Base-by-base conservation (phyloP, 2,113 vertebrate genomes). In the Maccullochella peelii region DNA sequence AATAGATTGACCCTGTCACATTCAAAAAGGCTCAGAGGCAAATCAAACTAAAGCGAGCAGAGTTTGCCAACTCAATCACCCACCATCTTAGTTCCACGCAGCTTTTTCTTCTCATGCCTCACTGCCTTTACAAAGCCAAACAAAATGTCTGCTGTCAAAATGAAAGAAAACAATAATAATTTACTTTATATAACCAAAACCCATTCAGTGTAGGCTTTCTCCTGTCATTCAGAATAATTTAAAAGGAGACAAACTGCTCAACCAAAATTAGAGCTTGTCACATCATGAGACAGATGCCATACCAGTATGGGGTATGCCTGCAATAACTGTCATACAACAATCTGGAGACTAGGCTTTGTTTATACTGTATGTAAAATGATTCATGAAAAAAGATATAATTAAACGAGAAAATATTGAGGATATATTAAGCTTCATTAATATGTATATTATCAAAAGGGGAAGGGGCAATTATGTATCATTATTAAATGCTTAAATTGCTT, bases 251-350 rank as follows among this genome's bases (percentile, higher is more conserved):
- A 69, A 65, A 76, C 25, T 66, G 38, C 21, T 82, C 47, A 50
- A 49, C 23, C 49, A 42, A 47, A 78, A 75, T 72, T 42, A 72
- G 36, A 81, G 81, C 40, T 33, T 84, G 84, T 84, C 82, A 79
- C 30, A 62, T 76, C 18, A 78, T 36, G 23, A 57, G 33, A 72
- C 70, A 79, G 52, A 57, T 82, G 80, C 49, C 79, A 72, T 27
- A 63, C 16, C 40, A 72, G 47, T 55, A 73, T 62, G 30, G 21
- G 7, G 27, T 23, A 71, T 42, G 44, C 16, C 50, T 55, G 18
- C n/a, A 61, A 7, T 74, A 61, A 68, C 25, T 80, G 50, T 57
- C 27, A 82, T 65, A 44, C 61, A 73, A 58, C 59, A 30, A 36
- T 73, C 16, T 76, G 15, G 71, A 66, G 67, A 62, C 38, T 1